These are phyloP conservation scores for Microctonus aethiopoides DNA, from an alignment of 2,888 invertebrate genomes.

Conservation along the genomic window DNA sequence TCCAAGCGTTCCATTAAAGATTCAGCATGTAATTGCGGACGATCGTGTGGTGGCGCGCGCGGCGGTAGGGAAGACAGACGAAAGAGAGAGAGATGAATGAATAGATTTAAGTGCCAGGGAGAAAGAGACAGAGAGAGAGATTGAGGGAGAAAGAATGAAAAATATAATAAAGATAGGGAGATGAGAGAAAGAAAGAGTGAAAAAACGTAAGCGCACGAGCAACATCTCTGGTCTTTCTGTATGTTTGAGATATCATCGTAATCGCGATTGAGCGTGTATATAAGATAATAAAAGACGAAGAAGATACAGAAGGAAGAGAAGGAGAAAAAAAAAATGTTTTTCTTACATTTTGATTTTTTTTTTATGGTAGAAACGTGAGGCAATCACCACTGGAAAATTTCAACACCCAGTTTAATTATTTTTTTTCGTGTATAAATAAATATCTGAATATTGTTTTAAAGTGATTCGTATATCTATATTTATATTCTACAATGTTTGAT, in stretches of 20 bases:
- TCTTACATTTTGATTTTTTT: neutral
- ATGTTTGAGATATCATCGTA: slow-evolving; percentile 26
- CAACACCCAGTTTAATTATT: slow-evolving; percentile 7
- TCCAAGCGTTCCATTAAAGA: slow-evolving; percentile 68
- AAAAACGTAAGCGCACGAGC: slow-evolving; percentile 27
- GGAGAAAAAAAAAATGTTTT: neutral
- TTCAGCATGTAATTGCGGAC: slow-evolving; percentile 67
- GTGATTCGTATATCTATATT: too few species aligned
- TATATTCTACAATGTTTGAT: too few species aligned
- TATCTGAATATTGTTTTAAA: too few species aligned
- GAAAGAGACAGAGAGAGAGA: neutral
- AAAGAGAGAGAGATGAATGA: too few species aligned
- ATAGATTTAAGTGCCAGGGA: too few species aligned
- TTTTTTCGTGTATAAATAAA: too few species aligned
- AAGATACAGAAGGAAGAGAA: neutral
- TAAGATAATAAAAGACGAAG: too few species aligned
- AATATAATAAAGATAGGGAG: neutral
- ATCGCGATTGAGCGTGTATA: slow-evolving; percentile 32
- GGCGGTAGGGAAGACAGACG: slow-evolving; percentile 17
- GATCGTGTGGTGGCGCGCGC: slow-evolving; percentile 51
- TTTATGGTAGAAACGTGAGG: slow-evolving; percentile 40
- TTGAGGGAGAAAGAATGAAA: slow-evolving; percentile 22
- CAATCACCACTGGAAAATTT: slow-evolving; percentile 42
- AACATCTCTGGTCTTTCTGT: slow-evolving; percentile 10
- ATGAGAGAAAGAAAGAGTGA: neutral